These are phyloP conservation scores for Listronotus oregonensis DNA, from an alignment of 1,140 invertebrate species.

Conservation along the genomic window DNA sequence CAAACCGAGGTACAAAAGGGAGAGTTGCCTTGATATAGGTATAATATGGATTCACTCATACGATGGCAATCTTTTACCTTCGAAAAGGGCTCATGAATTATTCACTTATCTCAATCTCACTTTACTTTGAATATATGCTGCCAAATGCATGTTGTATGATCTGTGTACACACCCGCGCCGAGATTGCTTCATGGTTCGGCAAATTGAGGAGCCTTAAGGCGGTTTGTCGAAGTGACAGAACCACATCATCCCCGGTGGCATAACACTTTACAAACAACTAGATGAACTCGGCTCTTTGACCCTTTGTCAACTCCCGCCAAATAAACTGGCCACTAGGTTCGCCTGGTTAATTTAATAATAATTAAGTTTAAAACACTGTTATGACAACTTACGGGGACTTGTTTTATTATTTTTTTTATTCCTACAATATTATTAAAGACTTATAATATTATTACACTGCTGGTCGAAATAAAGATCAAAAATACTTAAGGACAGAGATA, in stretches of 20 bases:
- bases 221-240: slow-evolving; percentile 39
- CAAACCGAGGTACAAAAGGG: slow-evolving; percentile 10
- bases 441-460: too few relatives aligned
- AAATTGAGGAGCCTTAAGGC: slow-evolving; percentile 39
- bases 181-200: slow-evolving; percentile 39
- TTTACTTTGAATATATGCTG: slow-evolving; percentile 44
- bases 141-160: slow-evolving; percentile 45
- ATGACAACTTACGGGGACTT: not conserved
- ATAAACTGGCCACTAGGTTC: slow-evolving; percentile 2
- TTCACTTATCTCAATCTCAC: slow-evolving; percentile 43
- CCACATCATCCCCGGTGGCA: slow-evolving; percentile 23
- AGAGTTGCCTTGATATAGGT: not conserved
- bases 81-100: slow-evolving; percentile 42
- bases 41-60: slow-evolving; percentile 27
- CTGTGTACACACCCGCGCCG: slow-evolving; percentile 37
- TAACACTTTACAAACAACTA: slow-evolving; percentile 25
- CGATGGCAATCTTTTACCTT: slow-evolving; percentile 35
- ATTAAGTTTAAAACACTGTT: not conserved
- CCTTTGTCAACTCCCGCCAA: slow-evolving; percentile 20
- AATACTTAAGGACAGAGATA: too few relatives aligned
- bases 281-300: slow-evolving; percentile 19
- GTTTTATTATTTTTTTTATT: too few relatives aligned
- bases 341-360: not conserved
- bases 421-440: too few relatives aligned
- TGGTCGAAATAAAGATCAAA: too few relatives aligned